Conservation (phyloP, 1,140 invertebrate species). For the Drosophila nannoptera region DNA sequence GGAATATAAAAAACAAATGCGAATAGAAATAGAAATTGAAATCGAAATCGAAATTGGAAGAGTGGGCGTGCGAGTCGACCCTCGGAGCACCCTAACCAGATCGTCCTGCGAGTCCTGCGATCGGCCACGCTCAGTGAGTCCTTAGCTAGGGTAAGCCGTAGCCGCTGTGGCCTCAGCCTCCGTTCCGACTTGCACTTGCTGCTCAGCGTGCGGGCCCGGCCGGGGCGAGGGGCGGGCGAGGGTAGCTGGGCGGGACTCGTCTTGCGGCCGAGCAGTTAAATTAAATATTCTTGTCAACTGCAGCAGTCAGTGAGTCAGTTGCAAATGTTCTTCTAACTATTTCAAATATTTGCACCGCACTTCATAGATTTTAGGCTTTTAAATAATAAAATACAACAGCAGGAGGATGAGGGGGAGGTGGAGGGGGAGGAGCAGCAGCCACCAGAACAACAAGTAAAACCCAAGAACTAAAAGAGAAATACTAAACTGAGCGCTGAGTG, state of each 20-base stretch:
- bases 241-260: slow-evolving; percentile 19
- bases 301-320: slow-evolving; percentile 66
- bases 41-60: too few relatives aligned
- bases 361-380: slow-evolving; percentile 77
- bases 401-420: too few relatives aligned
- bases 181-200: slow-evolving; percentile 16
- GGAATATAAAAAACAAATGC: too few relatives aligned
- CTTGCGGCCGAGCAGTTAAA: slow-evolving; percentile 54
- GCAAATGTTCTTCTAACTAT: slow-evolving; percentile 68
- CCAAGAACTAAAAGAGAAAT: slow-evolving; percentile 34
- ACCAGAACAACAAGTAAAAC: slow-evolving; percentile 10
- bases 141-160: neutral
- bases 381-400: slow-evolving; percentile 71
- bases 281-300: slow-evolving; percentile 77
- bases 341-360: slow-evolving; percentile 77
- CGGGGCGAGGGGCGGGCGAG: too few relatives aligned
- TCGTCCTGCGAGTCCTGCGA: too few relatives aligned
- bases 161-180: slow-evolving; percentile 2
- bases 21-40: too few relatives aligned
- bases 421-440: slow-evolving; percentile 15
- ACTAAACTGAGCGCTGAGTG: slow-evolving; percentile 27
- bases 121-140: too few relatives aligned
- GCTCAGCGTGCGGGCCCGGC: slow-evolving; percentile 11
- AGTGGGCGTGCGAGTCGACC: too few relatives aligned
- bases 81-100: too few relatives aligned